phyloP scores from a whole-genome alignment of 2,113 vertebrate species.

The Leiothrix lutea region DNA sequence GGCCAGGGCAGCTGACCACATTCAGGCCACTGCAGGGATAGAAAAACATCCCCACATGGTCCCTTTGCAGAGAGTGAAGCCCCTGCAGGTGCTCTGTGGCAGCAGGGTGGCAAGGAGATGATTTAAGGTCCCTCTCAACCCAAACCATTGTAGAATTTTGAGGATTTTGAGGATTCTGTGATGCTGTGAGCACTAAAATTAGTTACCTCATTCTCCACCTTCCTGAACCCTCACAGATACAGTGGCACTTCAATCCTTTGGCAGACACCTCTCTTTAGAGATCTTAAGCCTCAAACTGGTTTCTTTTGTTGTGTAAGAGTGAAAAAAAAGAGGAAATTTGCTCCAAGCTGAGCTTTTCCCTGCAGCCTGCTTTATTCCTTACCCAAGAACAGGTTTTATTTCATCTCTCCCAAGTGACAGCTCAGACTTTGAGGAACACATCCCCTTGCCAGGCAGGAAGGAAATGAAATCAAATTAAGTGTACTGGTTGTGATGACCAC shows the following conservation, averaged over 20 bases:
- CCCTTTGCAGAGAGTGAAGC: neutral
- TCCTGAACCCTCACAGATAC: neutral
- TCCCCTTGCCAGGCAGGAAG: neutral
- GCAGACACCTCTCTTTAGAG: neutral
- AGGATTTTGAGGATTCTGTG: too few relatives aligned
- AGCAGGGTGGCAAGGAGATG: neutral
- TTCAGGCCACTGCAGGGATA: rapidly evolving
- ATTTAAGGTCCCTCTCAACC: neutral
- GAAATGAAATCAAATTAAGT: neutral
- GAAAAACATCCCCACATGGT: rapidly evolving
- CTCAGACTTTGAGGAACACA: neutral
- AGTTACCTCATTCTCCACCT: neutral
- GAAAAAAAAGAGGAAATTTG: neutral
- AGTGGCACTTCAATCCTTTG: neutral
- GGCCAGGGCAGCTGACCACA: neutral
- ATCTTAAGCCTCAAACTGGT: neutral
- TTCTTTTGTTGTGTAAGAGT: neutral
- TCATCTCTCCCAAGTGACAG: neutral
- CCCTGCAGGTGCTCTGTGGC: neutral
- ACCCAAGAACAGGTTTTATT: neutral
- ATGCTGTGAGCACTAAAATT: neutral
- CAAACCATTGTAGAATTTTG: neutral
- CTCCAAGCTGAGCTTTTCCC: neutral
- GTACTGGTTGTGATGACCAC: neutral
- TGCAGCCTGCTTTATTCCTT: neutral